Base-by-base conservation (phyloP, 2,113 vertebrate genomes). In the Dasyprocta punctata region DNA sequence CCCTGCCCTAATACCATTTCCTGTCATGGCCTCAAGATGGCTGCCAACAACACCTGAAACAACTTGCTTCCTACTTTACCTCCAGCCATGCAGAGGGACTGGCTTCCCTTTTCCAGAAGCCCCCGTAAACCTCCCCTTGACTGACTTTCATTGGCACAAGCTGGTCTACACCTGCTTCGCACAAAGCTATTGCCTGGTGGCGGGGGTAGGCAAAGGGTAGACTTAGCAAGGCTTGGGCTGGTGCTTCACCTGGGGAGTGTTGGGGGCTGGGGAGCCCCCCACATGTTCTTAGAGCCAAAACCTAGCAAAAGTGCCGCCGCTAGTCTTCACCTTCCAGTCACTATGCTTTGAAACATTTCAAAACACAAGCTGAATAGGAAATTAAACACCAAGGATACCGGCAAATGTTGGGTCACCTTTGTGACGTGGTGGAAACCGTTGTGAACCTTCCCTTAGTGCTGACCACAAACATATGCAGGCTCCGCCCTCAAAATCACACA, bases 291-390 rank as follows among this genome's bases (percentile, higher is more conserved):
- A 63, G 65, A 52, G 82, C 7, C 4, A 10, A 83, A 71, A 71
- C 38, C 47, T 26, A 69, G 22, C 38, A 36, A 92, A 89, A 73
- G 9, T 4, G 0, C 36, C 56, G 14, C 63, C 52, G 87, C 52
- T 12, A 65, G n/a, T 47, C n/a, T 47, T 84, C 44, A 63, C 5
- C 52, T 94, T 36, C 28, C 10, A 33, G 41, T 16, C n/a, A 24
- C 65, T 52, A 1, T 26, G 14, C 80, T 92, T 77, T 47, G 16
- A 86, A 88, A 63, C 47, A 86, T 65, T 96, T 93, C n/a, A 71
- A 93, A 93, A 83, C 14, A 94, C 82, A 87, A 78, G 60, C 44
- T 77, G 94, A 63, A 71, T 7, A 73, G 65, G 22, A 95, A 83
- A 73, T 67, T 78, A 93, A 78, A 78, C 60, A 67, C 8, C 19